phyloP scores from a whole-genome alignment of 2,888 invertebrate genomes.

The Therioaphis trifolii region DNA sequence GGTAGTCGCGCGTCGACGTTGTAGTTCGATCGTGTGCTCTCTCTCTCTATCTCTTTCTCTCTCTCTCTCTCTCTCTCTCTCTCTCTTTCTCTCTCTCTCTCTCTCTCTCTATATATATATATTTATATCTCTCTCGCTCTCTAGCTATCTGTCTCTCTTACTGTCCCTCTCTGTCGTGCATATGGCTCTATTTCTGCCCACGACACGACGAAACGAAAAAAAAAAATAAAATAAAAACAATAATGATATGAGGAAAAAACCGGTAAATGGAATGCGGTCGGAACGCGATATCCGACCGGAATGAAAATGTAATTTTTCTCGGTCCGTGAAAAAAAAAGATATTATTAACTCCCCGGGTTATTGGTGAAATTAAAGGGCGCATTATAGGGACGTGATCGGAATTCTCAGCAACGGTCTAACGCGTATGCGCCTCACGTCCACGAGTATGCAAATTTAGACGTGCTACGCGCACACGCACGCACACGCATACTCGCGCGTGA shows the following conservation, averaged over 20 bases:
- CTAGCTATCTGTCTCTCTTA: no score
- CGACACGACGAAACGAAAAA: not conserved
- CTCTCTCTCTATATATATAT: not conserved
- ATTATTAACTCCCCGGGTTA: slow-evolving; percentile 58
- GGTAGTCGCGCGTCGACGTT: not conserved
- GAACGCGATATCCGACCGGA: slow-evolving; percentile 50
- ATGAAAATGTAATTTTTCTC: slow-evolving; percentile 56
- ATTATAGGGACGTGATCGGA: slow-evolving; percentile 59
- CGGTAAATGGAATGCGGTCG: slow-evolving; percentile 57
- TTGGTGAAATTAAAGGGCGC: slow-evolving; percentile 60
- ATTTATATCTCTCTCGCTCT: no score
- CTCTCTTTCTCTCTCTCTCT: no score
- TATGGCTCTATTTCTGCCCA: not conserved
- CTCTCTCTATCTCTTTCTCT: no score
- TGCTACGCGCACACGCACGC: not conserved
- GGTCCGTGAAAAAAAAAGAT: slow-evolving; percentile 29
- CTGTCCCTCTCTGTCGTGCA: no score
- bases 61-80: no score
- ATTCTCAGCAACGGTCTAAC: slow-evolving; percentile 8
- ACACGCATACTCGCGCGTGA: not conserved
- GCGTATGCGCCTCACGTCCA: slow-evolving; percentile 51
- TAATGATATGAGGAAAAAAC: not conserved
- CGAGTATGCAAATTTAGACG: slow-evolving; percentile 50
- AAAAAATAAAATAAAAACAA: slow-evolving; percentile 23
- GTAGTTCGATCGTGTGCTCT: slow-evolving; percentile 10